Percentiles rank a stretch among this genome's conserved stretches.
Evolutionary conservation across 2,797 vertebrate genomes (phyloP).

Genomic region (Phaenicophaeus curvirostris): DNA sequence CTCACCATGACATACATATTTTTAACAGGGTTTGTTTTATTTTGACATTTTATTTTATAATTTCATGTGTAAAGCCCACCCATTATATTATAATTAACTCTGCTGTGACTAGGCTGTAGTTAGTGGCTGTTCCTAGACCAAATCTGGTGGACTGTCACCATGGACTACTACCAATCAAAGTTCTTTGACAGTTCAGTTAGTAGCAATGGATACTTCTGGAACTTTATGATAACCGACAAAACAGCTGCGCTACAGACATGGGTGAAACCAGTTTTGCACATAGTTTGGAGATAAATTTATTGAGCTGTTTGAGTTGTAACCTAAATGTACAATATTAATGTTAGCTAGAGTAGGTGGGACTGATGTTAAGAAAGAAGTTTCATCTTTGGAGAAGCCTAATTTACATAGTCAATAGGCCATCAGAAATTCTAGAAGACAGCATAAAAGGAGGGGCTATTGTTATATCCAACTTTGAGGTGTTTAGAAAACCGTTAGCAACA

Average conservation of each 20-base stretch:
- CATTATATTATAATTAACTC: not conserved
- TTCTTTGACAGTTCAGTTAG: not conserved
- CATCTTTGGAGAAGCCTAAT: not conserved
- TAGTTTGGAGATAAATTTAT: not conserved
- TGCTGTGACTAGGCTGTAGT: not conserved
- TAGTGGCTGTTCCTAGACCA: not conserved
- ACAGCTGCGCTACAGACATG: not conserved
- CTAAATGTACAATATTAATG: not conserved
- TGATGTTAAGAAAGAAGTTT: not conserved
- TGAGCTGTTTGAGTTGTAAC: not conserved
- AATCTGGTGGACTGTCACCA: not conserved
- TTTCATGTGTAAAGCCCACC: not conserved
- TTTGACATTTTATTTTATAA: conserved; percentile 1
- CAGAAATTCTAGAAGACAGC: not conserved
- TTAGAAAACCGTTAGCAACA: not conserved
- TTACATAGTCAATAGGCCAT: not conserved
- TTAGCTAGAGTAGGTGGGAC: not conserved
- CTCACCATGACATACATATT: conserved; percentile 14
- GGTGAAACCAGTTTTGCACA: not conserved
- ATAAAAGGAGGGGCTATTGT: not conserved
- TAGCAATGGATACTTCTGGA: not conserved
- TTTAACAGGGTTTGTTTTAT: conserved; percentile 46
- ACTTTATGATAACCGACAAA: not conserved
- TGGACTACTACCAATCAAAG: not conserved
- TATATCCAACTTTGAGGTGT: not conserved